Percentiles rank a stretch among this genome's conserved stretches.
Conservation (phyloP, 2,797 vertebrate genomes). For the Coreius guichenoti region DNA sequence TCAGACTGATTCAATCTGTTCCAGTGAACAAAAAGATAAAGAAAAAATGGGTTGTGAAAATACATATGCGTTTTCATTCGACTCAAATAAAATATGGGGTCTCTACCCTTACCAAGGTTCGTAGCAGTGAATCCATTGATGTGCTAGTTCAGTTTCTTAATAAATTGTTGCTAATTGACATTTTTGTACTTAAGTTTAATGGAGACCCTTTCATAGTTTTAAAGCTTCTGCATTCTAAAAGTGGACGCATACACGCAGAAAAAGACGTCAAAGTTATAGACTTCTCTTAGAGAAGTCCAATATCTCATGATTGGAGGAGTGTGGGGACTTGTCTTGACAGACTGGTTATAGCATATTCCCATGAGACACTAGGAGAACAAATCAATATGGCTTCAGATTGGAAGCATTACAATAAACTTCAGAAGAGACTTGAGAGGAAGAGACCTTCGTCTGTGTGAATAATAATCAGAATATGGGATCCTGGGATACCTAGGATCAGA, state of each 20-base stretch:
- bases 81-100: neutral
- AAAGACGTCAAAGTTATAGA: neutral
- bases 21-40: neutral
- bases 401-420: conserved; percentile 25
- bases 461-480: conserved; percentile 30
- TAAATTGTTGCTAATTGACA: neutral
- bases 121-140: neutral
- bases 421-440: conserved; percentile 4
- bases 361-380: conserved; percentile 26
- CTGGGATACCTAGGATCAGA: conserved; percentile 42
- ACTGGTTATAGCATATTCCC: conserved; percentile 32
- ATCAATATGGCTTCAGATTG: conserved; percentile 45
- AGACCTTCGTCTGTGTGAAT: conserved; percentile 43
- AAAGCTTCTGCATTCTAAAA: neutral
- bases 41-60: neutral
- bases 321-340: conserved; percentile 37
- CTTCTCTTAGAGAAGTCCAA: conserved; percentile 19
- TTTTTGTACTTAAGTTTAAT: neutral
- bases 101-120: neutral
- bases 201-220: neutral
- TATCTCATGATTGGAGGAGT: conserved; percentile 27
- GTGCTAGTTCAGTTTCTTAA: neutral
- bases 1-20: neutral
- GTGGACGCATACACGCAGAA: neutral
- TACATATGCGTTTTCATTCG: neutral